Evolutionary conservation across 2,797 vertebrate genomes (phyloP).

Genomic region (Lacerta bilineata): DNA sequence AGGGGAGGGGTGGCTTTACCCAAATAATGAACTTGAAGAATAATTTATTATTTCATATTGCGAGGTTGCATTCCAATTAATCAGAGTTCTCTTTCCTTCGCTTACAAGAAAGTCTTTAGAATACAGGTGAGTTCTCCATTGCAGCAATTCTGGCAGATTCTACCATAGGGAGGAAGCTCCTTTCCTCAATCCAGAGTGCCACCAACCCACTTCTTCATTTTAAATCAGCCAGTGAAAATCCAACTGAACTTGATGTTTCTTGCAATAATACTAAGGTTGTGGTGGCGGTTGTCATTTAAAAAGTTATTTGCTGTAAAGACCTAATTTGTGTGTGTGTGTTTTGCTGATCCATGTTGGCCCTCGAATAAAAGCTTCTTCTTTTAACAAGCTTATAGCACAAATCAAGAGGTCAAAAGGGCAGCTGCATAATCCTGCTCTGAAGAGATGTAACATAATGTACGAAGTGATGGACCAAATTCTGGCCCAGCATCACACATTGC

Average conservation of each 20-base stretch:
- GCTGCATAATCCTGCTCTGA: conserved; percentile 4
- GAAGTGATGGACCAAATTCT: conserved; percentile 54
- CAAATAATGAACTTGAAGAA: conserved; percentile 22
- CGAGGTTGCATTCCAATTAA: conserved; percentile 84
- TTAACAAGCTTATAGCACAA: background rate
- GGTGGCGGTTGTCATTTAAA: background rate
- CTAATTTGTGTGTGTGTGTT: accelerated
- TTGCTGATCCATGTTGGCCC: background rate
- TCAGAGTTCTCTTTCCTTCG: conserved; percentile 79
- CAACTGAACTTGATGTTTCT: background rate
- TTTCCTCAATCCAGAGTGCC: conserved; percentile 24
- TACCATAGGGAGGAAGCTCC: conserved; percentile 39
- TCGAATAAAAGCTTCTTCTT: background rate
- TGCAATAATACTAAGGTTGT: accelerated
- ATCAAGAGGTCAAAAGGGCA: conserved; percentile 63
- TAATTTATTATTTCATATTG: conserved; percentile 84
- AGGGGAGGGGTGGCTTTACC: conserved; percentile 63
- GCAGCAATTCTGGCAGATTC: conserved; percentile 58
- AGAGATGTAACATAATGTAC: conserved; percentile 1
- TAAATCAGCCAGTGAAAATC: background rate
- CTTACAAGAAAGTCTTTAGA: conserved; percentile 78
- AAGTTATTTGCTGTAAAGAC: accelerated
- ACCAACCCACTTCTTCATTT: conserved; percentile 6
- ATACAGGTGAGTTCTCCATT: conserved; percentile 68
- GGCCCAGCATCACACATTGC: conserved; percentile 38